Evolutionary conservation across 37 sponge, comb jelly and placozoan genomes (phyloP).

Genomic region (Cladorhizidae sp.): DNA sequence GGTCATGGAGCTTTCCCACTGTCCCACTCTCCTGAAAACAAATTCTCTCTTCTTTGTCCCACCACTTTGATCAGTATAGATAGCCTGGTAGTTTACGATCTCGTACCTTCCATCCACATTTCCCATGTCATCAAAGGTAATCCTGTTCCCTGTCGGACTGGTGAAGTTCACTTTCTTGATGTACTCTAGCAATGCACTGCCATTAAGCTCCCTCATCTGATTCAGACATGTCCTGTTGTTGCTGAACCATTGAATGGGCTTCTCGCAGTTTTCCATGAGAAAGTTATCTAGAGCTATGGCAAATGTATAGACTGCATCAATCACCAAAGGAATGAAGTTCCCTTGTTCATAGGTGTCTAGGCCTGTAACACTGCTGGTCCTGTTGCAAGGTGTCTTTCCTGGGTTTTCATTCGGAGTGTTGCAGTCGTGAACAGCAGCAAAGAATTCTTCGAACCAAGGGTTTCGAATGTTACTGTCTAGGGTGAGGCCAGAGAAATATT

Average conservation of each 20-base stretch:
- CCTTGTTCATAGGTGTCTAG: slow-evolving; percentile 46
- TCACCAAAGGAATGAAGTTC: slow-evolving; percentile 64
- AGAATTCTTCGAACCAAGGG: slow-evolving; percentile 80
- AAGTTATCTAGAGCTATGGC: slow-evolving; percentile 78
- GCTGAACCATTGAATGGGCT: slow-evolving; percentile 32
- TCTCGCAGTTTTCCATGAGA: slow-evolving; percentile 67
- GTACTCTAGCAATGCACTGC: slow-evolving; percentile 35
- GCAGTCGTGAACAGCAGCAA: slow-evolving; percentile 46
- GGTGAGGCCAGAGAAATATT: slow-evolving; percentile 66
- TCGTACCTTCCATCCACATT: slow-evolving; percentile 57
- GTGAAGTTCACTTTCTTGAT: slow-evolving; percentile 54
- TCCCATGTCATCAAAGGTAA: slow-evolving; percentile 66
- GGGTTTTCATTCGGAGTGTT: background rate
- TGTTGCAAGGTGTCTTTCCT: background rate
- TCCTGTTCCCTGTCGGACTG: slow-evolving; percentile 28
- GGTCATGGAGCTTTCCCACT: slow-evolving; percentile 32
- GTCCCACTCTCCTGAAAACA: slow-evolving; percentile 21
- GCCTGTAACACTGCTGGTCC: slow-evolving; percentile 27
- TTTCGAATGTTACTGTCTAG: slow-evolving; percentile 62
- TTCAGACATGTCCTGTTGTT: slow-evolving; percentile 41
- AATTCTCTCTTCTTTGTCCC: background rate
- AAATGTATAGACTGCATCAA: slow-evolving; percentile 85
- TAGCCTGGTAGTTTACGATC: slow-evolving; percentile 63
- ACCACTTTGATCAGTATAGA: background rate
- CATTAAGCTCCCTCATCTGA: slow-evolving; percentile 32